phyloP scores from a whole-genome alignment of 2,113 vertebrate genomes.

The Nibea coibor region DNA sequence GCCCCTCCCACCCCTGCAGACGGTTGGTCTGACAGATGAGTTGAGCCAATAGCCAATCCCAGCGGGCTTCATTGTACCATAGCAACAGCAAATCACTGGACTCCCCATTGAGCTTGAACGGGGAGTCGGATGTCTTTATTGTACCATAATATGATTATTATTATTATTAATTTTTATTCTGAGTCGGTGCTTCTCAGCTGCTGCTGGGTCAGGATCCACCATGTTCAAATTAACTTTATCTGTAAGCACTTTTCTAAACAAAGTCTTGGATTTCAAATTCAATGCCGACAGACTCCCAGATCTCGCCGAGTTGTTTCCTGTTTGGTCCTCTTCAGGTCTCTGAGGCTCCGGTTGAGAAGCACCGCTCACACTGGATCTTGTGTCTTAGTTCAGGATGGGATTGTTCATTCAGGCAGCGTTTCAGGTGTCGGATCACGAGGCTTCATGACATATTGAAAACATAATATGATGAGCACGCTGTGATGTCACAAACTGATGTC shows the following conservation, averaged over 20 bases:
- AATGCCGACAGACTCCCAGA: background rate
- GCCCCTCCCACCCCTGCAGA: slow-evolving; percentile 44
- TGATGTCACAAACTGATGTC: background rate
- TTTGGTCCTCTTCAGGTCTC: background rate
- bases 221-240: slow-evolving; percentile 17
- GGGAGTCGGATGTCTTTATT: slow-evolving; percentile 62
- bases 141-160: slow-evolving; percentile 68
- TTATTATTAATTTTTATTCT: slow-evolving; percentile 47
- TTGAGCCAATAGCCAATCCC: slow-evolving; percentile 30
- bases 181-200: slow-evolving; percentile 56
- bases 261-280: background rate
- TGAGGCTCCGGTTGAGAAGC: slow-evolving; percentile 37
- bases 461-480: background rate
- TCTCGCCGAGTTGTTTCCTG: background rate
- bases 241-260: slow-evolving; percentile 39
- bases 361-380: slow-evolving; percentile 50
- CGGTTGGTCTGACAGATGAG: slow-evolving; percentile 6
- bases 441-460: background rate
- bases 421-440: background rate
- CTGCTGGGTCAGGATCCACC: slow-evolving; percentile 12
- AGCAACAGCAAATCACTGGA: slow-evolving; percentile 58
- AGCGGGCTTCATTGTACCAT: slow-evolving; percentile 61
- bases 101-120: slow-evolving; percentile 17
- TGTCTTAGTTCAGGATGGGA: slow-evolving; percentile 66
- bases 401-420: slow-evolving; percentile 43